Evolutionary conservation across 2,888 invertebrate species (phyloP).

Genomic region (Ormyrus rosae): DNA sequence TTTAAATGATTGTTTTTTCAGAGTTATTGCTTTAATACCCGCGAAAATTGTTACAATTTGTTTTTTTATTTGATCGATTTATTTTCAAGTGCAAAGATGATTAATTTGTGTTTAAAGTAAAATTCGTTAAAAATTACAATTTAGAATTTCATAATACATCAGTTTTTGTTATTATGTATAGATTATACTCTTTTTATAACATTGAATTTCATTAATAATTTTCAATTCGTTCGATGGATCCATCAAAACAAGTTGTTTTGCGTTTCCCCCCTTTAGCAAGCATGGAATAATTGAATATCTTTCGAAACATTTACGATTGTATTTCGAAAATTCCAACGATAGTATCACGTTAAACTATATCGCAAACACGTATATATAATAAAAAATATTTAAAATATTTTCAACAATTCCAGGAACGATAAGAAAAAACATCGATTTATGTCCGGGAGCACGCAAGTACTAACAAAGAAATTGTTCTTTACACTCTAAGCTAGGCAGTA

Average conservation of each 20-base stretch:
- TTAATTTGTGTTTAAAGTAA: too few species aligned
- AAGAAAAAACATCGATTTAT: neutral
- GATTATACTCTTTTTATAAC: too few species aligned
- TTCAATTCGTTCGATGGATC: too few species aligned
- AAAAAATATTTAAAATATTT: neutral
- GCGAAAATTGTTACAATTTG: too few species aligned
- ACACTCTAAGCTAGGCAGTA: conserved; percentile 2
- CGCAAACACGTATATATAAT: neutral
- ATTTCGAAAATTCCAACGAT: too few species aligned
- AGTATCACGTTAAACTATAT: neutral
- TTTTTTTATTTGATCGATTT: too few species aligned
- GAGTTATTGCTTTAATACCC: neutral
- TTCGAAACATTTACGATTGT: neutral
- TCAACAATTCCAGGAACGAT: neutral
- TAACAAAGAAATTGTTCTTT: too few species aligned
- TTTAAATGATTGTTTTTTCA: conserved; percentile 27
- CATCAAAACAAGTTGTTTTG: neutral
- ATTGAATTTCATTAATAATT: too few species aligned
- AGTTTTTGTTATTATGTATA: too few species aligned
- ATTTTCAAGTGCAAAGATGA: too few species aligned
- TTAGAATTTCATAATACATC: too few species aligned
- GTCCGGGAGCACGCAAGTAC: neutral
- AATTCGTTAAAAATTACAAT: too few species aligned
- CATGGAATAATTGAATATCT: neutral
- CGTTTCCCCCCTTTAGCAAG: conserved; percentile 7